A percentile compares a stretch with the other conserved stretches of the same genome.
Conservation (phyloP, 2,888 invertebrate species). For the Hedya salicella region DNA sequence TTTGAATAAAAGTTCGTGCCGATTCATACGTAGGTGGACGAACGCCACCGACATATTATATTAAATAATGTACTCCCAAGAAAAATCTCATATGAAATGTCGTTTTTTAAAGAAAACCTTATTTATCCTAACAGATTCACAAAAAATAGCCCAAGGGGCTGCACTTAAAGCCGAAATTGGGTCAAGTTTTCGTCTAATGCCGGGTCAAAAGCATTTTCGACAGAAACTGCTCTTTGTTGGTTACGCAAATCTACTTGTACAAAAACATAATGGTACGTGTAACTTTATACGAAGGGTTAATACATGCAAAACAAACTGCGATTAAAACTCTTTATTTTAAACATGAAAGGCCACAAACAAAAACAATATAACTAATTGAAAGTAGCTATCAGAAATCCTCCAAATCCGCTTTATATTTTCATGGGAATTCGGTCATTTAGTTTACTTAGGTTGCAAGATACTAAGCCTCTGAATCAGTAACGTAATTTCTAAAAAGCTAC, state of each 20-base stretch:
- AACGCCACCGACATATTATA: too few species aligned
- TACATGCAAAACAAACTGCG: conserved; percentile 9
- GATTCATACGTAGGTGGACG: too few species aligned
- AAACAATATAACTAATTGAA: neutral
- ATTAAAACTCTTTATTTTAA: conserved; percentile 11
- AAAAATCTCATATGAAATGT: neutral
- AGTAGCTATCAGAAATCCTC: neutral
- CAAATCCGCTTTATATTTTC: neutral
- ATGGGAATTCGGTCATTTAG: neutral
- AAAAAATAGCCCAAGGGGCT: conserved; percentile 41
- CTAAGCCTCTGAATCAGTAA: neutral
- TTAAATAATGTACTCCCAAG: neutral
- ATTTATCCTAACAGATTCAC: conserved; percentile 17
- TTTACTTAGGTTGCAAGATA: neutral
- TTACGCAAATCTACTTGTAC: conserved; percentile 16
- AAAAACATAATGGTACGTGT: neutral
- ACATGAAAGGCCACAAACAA: neutral
- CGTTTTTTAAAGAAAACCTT: neutral
- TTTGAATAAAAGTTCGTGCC: too few species aligned
- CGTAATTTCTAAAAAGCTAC: neutral
- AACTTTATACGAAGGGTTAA: conserved; percentile 7
- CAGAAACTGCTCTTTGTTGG: conserved; percentile 26
- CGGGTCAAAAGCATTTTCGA: conserved; percentile 25
- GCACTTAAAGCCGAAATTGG: conserved; percentile 46
- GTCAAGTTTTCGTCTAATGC: conserved; percentile 49